Conservation (phyloP, 2,888 invertebrate species). For the Rhynchonema sp. region DNA sequence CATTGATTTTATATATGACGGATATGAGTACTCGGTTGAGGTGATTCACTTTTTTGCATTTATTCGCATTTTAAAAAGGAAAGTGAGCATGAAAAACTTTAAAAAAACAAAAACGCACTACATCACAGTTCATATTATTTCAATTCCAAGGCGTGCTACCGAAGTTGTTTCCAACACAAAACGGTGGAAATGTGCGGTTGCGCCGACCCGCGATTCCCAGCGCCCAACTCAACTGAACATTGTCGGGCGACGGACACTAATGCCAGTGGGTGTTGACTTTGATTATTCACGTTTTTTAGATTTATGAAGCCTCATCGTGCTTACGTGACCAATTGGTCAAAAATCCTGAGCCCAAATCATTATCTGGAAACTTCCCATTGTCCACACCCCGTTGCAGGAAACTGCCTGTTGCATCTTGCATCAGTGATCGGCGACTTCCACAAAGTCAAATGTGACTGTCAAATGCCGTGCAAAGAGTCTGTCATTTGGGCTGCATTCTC, state of each 20-base stretch:
- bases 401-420: background rate
- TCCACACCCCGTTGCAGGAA: too few relatives aligned
- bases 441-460: background rate
- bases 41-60: conserved; percentile 1
- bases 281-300: too few relatives aligned
- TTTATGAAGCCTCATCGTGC: background rate
- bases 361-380: too few relatives aligned
- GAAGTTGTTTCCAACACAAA: conserved; percentile 20
- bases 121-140: too few relatives aligned
- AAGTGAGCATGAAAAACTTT: too few relatives aligned
- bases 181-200: conserved; percentile 20
- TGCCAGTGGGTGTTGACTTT: background rate
- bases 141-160: conserved; percentile 19
- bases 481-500: background rate
- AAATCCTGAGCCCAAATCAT: too few relatives aligned
- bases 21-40: conserved; percentile 24
- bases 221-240: conserved; percentile 10
- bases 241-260: background rate
- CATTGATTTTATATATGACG: conserved; percentile 12
- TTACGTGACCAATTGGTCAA: background rate
- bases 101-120: too few relatives aligned
- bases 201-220: conserved; percentile 23
- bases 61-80: too few relatives aligned
- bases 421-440: background rate
- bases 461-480: background rate